These are phyloP conservation scores for Echiichthys vipera DNA, from an alignment of 2,797 vertebrate genomes.

Conservation along the genomic window DNA sequence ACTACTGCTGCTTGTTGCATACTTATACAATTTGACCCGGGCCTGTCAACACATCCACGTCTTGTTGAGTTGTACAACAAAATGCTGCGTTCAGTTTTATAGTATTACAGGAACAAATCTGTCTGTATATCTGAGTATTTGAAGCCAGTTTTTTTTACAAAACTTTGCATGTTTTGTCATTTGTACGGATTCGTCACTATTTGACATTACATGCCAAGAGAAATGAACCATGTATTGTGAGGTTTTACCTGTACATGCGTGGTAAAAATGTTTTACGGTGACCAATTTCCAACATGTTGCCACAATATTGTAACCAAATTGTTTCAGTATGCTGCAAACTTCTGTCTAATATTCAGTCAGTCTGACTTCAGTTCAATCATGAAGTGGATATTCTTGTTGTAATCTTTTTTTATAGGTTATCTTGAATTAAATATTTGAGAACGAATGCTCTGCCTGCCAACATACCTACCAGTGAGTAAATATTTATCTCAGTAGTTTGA, in stretches of 20 bases:
- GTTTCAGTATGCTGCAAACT: constrained; percentile 39
- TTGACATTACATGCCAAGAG: not conserved
- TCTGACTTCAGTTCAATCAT: constrained; percentile 2
- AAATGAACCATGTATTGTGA: not conserved
- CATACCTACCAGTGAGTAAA: constrained; percentile 2
- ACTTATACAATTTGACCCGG: not conserved
- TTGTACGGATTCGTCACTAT: constrained; percentile 39
- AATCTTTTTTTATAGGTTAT: constrained; percentile 32
- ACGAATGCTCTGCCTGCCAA: constrained; percentile 26
- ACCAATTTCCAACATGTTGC: constrained; percentile 4
- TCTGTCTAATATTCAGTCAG: constrained; percentile 15
- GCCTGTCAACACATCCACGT: not conserved
- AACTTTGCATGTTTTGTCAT: constrained; percentile 53
- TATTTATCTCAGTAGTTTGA: constrained; percentile 13
- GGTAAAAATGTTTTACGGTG: too few relatives aligned
- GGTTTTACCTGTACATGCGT: constrained; percentile 16
- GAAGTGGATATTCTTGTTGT: constrained; percentile 17
- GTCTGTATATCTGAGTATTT: constrained; percentile 28
- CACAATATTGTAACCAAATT: constrained; percentile 13
- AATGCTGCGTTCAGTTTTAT: constrained; percentile 58
- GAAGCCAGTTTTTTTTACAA: constrained; percentile 35
- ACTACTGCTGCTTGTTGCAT: constrained; percentile 19
- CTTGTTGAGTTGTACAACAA: constrained; percentile 22
- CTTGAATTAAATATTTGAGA: constrained; percentile 35
- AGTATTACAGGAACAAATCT: constrained; percentile 18